Percentiles rank a stretch among this genome's conserved stretches.
Conservation (phyloP, 2,888 invertebrate genomes). For the Phragmatobia fuliginosa region DNA sequence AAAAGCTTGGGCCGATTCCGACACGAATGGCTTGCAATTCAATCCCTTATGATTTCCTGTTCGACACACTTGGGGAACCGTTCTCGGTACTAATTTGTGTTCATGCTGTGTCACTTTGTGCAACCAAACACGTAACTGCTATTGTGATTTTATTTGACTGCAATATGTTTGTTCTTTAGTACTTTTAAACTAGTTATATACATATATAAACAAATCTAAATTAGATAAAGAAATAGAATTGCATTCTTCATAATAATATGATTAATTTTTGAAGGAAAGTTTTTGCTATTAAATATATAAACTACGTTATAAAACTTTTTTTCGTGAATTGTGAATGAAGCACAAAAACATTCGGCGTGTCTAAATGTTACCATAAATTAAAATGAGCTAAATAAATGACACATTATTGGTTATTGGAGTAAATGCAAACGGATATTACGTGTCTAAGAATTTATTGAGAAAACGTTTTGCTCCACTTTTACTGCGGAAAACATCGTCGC, state of each 20-base stretch:
- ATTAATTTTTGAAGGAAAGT: no score
- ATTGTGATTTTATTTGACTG: background rate
- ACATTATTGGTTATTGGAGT: background rate
- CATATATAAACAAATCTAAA: background rate
- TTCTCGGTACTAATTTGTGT: constrained; percentile 46
- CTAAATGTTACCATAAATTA: background rate
- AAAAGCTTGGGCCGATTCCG: constrained; percentile 26
- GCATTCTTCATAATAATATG: background rate
- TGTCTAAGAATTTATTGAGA: background rate
- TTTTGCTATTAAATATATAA: no score
- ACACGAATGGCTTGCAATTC: constrained; percentile 47
- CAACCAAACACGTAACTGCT: background rate
- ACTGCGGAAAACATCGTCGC: constrained; percentile 4
- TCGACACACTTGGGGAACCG: constrained; percentile 45
- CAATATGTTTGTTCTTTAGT: background rate
- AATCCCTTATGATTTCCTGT: constrained; percentile 63
- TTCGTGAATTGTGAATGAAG: no score
- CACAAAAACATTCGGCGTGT: background rate
- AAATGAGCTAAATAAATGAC: background rate
- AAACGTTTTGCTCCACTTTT: constrained; percentile 5
- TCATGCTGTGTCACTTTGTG: constrained; percentile 6
- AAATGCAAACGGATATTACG: constrained; percentile 2
- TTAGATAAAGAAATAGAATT: background rate
- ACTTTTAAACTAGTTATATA: background rate
- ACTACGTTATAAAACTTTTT: no score